These are phyloP conservation scores for Capromys pilorides DNA, from an alignment of 2,797 vertebrate species.

Conservation along the genomic window DNA sequence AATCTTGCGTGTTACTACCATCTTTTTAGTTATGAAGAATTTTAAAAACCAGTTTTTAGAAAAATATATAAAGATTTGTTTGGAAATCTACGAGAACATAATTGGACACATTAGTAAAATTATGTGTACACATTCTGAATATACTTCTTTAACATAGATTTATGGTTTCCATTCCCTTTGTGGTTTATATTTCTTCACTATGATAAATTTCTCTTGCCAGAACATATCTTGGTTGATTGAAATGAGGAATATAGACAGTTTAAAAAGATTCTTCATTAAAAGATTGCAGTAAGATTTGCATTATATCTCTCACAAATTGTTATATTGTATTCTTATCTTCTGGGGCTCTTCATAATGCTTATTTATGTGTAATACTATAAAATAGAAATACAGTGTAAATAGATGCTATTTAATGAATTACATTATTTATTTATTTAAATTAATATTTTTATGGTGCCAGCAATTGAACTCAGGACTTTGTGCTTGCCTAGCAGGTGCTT, in stretches of 20 bases:
- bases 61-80: slow-evolving; percentile 21
- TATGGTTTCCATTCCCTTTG: slow-evolving; percentile 25
- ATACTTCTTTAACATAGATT: not conserved
- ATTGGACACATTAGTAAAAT: slow-evolving; percentile 30
- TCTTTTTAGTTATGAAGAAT: slow-evolving; percentile 34
- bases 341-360: slow-evolving; percentile 22
- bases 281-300: not conserved
- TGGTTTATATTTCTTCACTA: not conserved
- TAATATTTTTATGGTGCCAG: no score
- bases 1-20: not conserved
- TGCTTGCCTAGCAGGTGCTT: no score
- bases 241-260: slow-evolving; percentile 31
- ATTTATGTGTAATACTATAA: slow-evolving; percentile 5
- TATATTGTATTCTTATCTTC: slow-evolving; percentile 18
- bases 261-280: slow-evolving; percentile 32
- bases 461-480: no score
- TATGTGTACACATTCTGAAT: not conserved
- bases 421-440: not conserved
- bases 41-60: slow-evolving; percentile 24
- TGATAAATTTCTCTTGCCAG: slow-evolving; percentile 3
- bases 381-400: not conserved
- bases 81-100: slow-evolving; percentile 46
- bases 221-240: not conserved
- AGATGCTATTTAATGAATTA: slow-evolving; percentile 23
- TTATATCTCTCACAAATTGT: slow-evolving; percentile 30